Base-by-base conservation (phyloP, 2,113 vertebrate species). In the Arothron firmamentum region DNA sequence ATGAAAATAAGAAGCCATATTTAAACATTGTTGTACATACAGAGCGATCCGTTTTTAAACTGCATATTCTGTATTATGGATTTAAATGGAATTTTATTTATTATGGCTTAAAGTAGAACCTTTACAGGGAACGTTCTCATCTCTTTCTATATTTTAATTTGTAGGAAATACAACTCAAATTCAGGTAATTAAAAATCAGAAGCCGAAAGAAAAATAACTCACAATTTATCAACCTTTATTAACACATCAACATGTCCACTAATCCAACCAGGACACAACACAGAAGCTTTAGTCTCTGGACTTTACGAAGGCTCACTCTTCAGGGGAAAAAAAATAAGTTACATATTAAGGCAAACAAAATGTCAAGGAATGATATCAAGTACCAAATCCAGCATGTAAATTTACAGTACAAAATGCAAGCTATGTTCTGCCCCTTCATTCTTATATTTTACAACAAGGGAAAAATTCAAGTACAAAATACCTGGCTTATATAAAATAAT, bases 331-430 rank as follows among this genome's bases (percentile, higher is more conserved):
- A 83, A 87, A 89, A 92, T 92, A 79, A 38, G 34, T 38, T 38
- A 12, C 34, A 9, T 91, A 92, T 91, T 94, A 96, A 96, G 93
- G 93, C 93, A 96, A 95, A 95, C 91, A 88, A 92, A 89, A 92
- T 93, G 91, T 93, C 94, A 92, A 94, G 94, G 94, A 95, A 96
- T 95, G 93, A 88, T 92, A 89, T 91, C 90, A 92, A 95, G 92
- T 95, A 91, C 84, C 88, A 92, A 53, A 92, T 92, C 93, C 93
- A 93, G 93, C 93, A 88, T 91, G 90, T 92, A n/a, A 47, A n/a
- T 47, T 6, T 47, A 47, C 86, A 90, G 90, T 90, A 92, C 88
- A 90, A 84, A 85, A 89, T 91, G 87, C 90, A 87, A 91, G 88
- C 84, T 85, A 91, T 88, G 87, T 88, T 78, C 83, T 47, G 72